Evolutionary conservation across 2,888 invertebrate species (phyloP).

Genomic region (Troides helena): DNA sequence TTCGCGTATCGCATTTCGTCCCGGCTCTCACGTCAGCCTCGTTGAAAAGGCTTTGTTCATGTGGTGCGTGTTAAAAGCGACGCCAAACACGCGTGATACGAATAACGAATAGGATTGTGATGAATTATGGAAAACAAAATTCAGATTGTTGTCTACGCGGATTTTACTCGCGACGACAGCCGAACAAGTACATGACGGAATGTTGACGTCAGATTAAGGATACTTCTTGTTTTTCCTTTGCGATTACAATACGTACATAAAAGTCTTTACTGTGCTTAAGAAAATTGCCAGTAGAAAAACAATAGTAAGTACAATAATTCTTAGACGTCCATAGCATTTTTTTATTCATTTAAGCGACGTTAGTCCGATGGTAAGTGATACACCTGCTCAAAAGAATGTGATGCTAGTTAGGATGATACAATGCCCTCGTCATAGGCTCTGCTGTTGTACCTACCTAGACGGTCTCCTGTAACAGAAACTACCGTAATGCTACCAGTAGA

Average conservation of each 20-base stretch:
- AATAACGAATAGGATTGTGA: constrained; percentile 24
- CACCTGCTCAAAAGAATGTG: too few relatives aligned
- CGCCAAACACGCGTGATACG: constrained; percentile 29
- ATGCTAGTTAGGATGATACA: too few relatives aligned
- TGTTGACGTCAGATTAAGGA: constrained; percentile 1
- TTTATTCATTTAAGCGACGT: too few relatives aligned
- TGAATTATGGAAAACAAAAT: constrained; percentile 31
- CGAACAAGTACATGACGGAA: constrained; percentile 8
- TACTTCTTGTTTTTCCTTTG: neutral
- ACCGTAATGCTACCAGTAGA: too few relatives aligned
- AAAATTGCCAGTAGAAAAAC: too few relatives aligned
- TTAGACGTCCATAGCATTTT: too few relatives aligned
- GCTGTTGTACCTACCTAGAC: too few relatives aligned
- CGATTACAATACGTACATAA: neutral
- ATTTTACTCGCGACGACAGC: constrained; percentile 20
- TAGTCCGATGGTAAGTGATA: too few relatives aligned
- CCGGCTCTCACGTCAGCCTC: constrained; percentile 19
- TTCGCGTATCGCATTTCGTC: constrained; percentile 24
- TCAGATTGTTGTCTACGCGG: constrained; percentile 29
- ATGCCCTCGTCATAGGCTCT: too few relatives aligned
- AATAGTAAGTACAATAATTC: too few relatives aligned
- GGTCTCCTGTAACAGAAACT: too few relatives aligned
- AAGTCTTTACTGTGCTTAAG: neutral
- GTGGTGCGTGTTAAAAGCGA: constrained; percentile 27
- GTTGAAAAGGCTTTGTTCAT: constrained; percentile 25